Percentiles rank a stretch among this genome's conserved stretches.
These are phyloP conservation scores for Nasalis larvatus DNA, from an alignment of 2,113 vertebrate species.

Conservation along the genomic window DNA sequence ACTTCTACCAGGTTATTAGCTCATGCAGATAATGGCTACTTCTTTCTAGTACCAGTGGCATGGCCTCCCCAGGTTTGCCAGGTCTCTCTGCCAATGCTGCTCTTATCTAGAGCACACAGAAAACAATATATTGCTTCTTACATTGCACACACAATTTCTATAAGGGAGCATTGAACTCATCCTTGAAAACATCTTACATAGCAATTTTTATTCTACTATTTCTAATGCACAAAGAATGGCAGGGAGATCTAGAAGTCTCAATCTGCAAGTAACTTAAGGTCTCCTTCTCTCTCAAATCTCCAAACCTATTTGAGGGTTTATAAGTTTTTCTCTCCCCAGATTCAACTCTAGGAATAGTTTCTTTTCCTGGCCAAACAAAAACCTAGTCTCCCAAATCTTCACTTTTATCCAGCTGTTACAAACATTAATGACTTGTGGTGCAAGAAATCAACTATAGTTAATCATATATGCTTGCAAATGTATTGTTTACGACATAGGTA, in stretches of 20 bases:
- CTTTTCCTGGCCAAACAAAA: neutral
- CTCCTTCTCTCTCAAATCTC: neutral
- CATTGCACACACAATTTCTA: neutral
- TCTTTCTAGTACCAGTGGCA: neutral
- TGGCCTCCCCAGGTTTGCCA: neutral
- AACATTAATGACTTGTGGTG: neutral
- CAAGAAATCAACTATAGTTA: neutral
- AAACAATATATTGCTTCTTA: neutral
- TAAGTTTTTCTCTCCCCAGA: neutral
- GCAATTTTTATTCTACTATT: neutral
- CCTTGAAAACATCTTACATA: neutral
- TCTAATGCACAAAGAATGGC: neutral
- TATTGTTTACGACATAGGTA: neutral
- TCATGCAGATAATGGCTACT: neutral
- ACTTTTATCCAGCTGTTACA: neutral
- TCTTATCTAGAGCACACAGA: neutral
- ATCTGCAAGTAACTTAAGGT: neutral
- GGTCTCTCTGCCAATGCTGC: neutral
- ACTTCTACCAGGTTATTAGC: neutral
- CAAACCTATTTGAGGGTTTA: neutral
- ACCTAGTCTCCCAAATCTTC: neutral
- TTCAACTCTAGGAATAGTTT: neutral
- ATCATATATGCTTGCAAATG: neutral
- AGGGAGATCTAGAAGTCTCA: no score
- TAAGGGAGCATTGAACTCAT: no score